Evolutionary conservation across 2,797 vertebrate species (phyloP).

Genomic region (Coracias cyanogaster): DNA sequence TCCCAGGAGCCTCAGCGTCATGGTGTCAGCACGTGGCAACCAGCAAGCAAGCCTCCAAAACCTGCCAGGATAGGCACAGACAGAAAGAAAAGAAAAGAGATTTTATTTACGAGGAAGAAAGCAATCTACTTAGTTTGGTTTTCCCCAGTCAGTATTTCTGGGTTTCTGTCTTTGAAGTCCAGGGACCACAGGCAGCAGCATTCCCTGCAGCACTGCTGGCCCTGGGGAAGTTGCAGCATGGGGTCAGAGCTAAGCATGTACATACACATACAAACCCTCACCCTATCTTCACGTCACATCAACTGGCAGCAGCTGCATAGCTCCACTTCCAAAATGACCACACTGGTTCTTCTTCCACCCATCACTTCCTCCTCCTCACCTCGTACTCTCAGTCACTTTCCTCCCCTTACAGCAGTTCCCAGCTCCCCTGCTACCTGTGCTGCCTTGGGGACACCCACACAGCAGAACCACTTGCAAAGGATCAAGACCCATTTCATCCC

Average conservation of each 20-base stretch:
- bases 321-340: background rate
- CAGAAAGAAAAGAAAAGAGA: background rate
- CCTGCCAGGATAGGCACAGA: slow-evolving; percentile 39
- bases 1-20: slow-evolving; percentile 44
- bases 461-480: background rate
- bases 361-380: background rate
- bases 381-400: rapidly evolving
- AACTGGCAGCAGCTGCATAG: background rate
- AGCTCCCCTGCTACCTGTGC: background rate
- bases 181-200: background rate
- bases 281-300: background rate
- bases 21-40: slow-evolving; percentile 34
- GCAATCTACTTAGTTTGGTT: background rate
- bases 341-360: background rate
- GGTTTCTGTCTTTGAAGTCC: background rate
- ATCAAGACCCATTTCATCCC: background rate
- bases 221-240: rapidly evolving
- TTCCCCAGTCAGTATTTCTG: background rate
- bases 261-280: background rate
- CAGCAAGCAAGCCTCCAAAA: slow-evolving; percentile 9
- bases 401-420: background rate
- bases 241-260: background rate
- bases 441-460: background rate
- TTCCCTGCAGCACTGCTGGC: background rate
- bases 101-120: background rate